Percentiles rank a stretch among this genome's conserved stretches.
Conservation (phyloP, 2,113 vertebrate genomes). For the Thomomys bottae region DNA sequence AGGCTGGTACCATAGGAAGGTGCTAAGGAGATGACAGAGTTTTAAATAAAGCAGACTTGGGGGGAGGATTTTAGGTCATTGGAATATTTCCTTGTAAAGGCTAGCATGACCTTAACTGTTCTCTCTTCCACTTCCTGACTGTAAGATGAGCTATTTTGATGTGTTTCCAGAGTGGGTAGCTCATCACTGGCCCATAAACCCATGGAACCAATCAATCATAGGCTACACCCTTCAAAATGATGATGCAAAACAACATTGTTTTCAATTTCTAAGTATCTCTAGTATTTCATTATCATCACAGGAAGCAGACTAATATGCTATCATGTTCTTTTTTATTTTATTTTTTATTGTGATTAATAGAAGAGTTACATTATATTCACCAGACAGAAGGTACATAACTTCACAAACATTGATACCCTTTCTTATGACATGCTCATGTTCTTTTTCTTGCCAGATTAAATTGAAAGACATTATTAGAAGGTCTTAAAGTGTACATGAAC, state of each 20-base stretch:
- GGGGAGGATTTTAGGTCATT: too few relatives aligned
- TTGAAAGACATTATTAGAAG: too few relatives aligned
- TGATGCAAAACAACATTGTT: not conserved
- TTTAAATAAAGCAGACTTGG: not conserved
- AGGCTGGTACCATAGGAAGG: not conserved
- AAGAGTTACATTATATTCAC: too few relatives aligned
- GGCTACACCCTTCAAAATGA: not conserved
- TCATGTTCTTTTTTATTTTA: too few relatives aligned
- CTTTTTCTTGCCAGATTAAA: too few relatives aligned
- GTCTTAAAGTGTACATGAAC: too few relatives aligned
- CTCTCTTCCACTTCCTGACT: not conserved
- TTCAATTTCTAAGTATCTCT: not conserved
- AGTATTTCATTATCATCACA: not conserved
- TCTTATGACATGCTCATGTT: too few relatives aligned
- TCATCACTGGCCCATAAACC: too few relatives aligned
- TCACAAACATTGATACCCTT: too few relatives aligned
- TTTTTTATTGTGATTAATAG: too few relatives aligned
- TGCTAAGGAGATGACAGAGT: not conserved
- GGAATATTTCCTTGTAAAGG: not conserved
- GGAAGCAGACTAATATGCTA: not conserved
- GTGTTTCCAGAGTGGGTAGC: not conserved
- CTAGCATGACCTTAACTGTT: not conserved
- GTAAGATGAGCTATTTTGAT: not conserved
- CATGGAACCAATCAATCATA: not conserved
- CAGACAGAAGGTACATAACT: too few relatives aligned